A percentile compares a stretch with the other conserved stretches of the same genome.
These are phyloP conservation scores for Whitmania pigra DNA, from an alignment of 1,140 invertebrate genomes.

Conservation along the genomic window DNA sequence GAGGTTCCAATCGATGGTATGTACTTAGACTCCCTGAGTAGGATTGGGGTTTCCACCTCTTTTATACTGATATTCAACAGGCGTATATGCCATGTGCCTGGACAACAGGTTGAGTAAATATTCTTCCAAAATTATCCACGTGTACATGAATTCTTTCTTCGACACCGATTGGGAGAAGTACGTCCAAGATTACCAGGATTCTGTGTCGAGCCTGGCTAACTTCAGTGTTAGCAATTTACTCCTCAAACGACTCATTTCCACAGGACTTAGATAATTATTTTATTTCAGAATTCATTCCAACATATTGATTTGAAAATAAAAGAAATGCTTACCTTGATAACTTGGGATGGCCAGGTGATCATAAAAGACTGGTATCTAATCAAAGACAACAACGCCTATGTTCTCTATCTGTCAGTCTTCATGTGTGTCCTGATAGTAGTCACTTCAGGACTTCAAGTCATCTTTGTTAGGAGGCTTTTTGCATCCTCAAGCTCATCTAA, in stretches of 20 bases:
- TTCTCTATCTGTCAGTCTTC: background rate
- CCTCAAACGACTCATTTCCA: background rate
- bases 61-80: slow-evolving; percentile 4
- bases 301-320: background rate
- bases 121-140: slow-evolving; percentile 9
- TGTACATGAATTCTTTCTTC: background rate
- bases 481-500: background rate
- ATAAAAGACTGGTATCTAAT: slow-evolving; percentile 14
- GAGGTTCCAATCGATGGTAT: background rate
- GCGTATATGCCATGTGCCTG: slow-evolving; percentile 8
- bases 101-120: slow-evolving; percentile 17
- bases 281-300: slow-evolving; percentile 8
- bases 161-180: slow-evolving; percentile 13
- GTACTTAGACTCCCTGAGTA: background rate
- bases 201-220: background rate
- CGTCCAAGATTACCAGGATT: slow-evolving; percentile 5
- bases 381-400: slow-evolving; percentile 15
- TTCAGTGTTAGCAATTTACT: background rate
- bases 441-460: slow-evolving; percentile 13
- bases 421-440: slow-evolving; percentile 7
- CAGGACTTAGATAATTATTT: background rate
- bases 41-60: background rate
- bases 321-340: background rate
- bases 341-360: background rate
- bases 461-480: slow-evolving; percentile 16